Evolutionary conservation across 2,797 vertebrate genomes (phyloP), one percentile per base, ranked within the genome.

Genomic region (Pipistrellus nathusii): DNA sequence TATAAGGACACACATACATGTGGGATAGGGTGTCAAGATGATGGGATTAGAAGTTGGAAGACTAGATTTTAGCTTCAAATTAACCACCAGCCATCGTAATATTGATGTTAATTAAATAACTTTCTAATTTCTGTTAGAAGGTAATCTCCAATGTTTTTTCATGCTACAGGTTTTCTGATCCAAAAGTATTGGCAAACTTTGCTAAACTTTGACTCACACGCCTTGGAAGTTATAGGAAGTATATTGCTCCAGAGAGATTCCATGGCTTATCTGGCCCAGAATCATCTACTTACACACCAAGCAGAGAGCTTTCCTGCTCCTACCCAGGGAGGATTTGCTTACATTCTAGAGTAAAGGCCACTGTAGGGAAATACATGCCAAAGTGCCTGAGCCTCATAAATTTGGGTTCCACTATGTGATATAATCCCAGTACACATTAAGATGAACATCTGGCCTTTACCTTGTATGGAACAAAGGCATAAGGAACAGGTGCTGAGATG

Each of bases 71-170:
- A 41, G 23, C 82, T 95, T 91, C 44, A 76, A 66, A 66, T 62
- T 95, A 17, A 25, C 3, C 68, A 32, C 53, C 69, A 11, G 8
- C 25, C 48, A 51, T 14, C 6, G 48, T 80, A 55, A 69, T 17
- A 32, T 48, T 89, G 30, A 12, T 86, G 6, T 41, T 62, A 68
- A 57, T 84, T 93, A 38, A 90, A 57, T 76, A 18, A 32, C 13
- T 83, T 85, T 81, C 23, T 83, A 81, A 41, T 85, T 93, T 12
- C 15, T 84, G 8, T 73, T 93, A 35, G 18, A 76, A 82, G 46
- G 41, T 15, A 76, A 64, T 9, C 32, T 78, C 69, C 20, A 68
- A 20, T 18, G n/a, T 94, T 91, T 84, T 57, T 93, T 21, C 14
- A 18, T 77, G 25, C 4, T 32, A 0, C 0, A 11, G 25, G 11